Evolutionary conservation across 2,797 vertebrate species (phyloP).

Genomic region (Tapera naevia): DNA sequence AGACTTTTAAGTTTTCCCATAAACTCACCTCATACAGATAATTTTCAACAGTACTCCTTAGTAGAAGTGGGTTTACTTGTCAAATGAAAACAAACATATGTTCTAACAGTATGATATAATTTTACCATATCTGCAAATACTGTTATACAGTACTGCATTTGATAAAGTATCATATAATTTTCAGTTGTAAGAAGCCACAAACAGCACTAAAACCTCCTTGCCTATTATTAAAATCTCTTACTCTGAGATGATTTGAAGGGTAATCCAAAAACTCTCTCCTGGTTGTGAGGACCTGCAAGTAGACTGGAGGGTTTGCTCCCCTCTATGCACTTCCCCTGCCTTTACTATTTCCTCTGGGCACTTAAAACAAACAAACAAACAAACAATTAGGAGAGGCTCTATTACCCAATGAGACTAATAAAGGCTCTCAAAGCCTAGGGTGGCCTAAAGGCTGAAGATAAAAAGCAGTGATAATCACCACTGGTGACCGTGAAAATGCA

Average conservation of each 20-base stretch:
- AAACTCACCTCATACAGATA: background rate
- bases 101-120: background rate
- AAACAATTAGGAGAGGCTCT: too few species aligned
- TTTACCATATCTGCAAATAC: background rate
- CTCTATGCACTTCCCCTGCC: background rate
- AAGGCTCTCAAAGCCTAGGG: background rate
- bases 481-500: background rate
- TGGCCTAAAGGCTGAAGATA: background rate
- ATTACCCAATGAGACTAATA: background rate
- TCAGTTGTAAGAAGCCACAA: background rate
- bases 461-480: background rate
- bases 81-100: background rate
- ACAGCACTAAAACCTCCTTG: background rate
- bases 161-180: background rate
- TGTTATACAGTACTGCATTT: background rate
- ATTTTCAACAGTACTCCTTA: background rate
- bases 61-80: background rate
- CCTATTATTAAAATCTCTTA: background rate
- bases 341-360: background rate
- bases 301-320: background rate
- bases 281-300: background rate
- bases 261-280: background rate
- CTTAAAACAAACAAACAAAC: too few species aligned
- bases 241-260: background rate
- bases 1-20: background rate